Conservation (phyloP, 2,888 invertebrate genomes). For the Oligia latruncula region DNA sequence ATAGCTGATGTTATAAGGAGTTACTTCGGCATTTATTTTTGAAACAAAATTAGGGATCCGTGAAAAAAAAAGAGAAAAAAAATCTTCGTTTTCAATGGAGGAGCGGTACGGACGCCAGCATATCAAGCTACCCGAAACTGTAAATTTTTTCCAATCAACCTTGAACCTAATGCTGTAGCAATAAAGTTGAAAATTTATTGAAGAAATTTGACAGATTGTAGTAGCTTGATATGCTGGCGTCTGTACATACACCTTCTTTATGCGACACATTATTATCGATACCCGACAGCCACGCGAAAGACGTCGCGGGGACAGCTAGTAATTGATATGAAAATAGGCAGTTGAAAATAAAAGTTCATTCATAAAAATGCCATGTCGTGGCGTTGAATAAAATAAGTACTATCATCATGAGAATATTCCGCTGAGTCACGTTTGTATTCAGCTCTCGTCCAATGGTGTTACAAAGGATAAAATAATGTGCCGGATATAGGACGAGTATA, state of each 20-base stretch:
- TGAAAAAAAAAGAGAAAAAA: not conserved
- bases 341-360: constrained; percentile 45
- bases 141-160: too few species aligned
- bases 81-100: not conserved
- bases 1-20: not conserved
- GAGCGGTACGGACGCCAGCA: not conserved
- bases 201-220: too few species aligned
- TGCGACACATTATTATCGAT: not conserved
- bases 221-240: too few species aligned
- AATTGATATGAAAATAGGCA: constrained; percentile 1
- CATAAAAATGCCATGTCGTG: constrained; percentile 22
- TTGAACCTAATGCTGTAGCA: too few species aligned
- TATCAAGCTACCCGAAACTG: too few species aligned
- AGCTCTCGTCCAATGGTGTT: constrained; percentile 21
- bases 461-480: constrained; percentile 29
- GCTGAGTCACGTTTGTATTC: constrained; percentile 32
- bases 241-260: not conserved
- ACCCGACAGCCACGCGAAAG: not conserved
- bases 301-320: not conserved
- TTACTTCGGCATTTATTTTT: not conserved
- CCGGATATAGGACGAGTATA: constrained; percentile 15
- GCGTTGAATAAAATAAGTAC: constrained; percentile 47
- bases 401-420: constrained; percentile 38
- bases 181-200: too few species aligned
- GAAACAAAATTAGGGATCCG: too few species aligned